A percentile compares a stretch with the other conserved stretches of the same genome.
phyloP scores from a whole-genome alignment of 2,797 vertebrate genomes.

The Clarias fuscus region DNA sequence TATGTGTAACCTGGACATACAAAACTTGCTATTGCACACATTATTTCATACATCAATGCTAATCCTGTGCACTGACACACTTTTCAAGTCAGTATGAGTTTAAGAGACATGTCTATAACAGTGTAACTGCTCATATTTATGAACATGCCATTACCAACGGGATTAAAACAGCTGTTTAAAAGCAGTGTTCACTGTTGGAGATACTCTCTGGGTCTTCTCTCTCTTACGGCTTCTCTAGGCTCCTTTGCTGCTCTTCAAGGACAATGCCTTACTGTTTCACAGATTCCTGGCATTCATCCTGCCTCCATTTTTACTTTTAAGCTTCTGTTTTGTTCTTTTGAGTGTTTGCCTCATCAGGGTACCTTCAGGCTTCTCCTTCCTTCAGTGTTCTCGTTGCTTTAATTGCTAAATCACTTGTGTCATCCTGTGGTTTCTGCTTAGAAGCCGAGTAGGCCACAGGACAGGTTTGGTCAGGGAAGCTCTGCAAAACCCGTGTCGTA shows the following conservation, averaged over 20 bases:
- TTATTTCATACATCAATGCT: not conserved
- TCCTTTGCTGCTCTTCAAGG: slow-evolving; percentile 5
- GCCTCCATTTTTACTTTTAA: slow-evolving; percentile 1
- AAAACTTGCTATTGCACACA: not conserved
- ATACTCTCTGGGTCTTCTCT: not conserved
- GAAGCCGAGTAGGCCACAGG: slow-evolving; percentile 43
- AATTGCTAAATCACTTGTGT: slow-evolving; percentile 56
- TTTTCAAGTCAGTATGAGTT: not conserved
- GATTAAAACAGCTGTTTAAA: slow-evolving; percentile 10
- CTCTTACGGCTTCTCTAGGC: not conserved
- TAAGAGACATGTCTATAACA: not conserved
- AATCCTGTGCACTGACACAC: not conserved
- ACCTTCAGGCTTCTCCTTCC: slow-evolving; percentile 41
- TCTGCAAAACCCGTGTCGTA: not conserved
- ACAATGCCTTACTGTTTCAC: slow-evolving; percentile 51
- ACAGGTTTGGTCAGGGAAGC: slow-evolving; percentile 46
- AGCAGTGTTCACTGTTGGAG: not conserved
- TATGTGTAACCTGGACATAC: not conserved
- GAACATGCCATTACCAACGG: not conserved
- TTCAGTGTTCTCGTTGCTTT: slow-evolving; percentile 47
- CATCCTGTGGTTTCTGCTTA: slow-evolving; percentile 57
- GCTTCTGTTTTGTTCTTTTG: slow-evolving; percentile 6
- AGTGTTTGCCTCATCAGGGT: slow-evolving; percentile 35
- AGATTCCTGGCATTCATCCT: slow-evolving; percentile 1
- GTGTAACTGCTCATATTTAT: slow-evolving; percentile 9